Evolutionary conservation across 2,113 vertebrate species (phyloP), one percentile per base, ranked within the genome.

Genomic region (Osmerus eperlanus): DNA sequence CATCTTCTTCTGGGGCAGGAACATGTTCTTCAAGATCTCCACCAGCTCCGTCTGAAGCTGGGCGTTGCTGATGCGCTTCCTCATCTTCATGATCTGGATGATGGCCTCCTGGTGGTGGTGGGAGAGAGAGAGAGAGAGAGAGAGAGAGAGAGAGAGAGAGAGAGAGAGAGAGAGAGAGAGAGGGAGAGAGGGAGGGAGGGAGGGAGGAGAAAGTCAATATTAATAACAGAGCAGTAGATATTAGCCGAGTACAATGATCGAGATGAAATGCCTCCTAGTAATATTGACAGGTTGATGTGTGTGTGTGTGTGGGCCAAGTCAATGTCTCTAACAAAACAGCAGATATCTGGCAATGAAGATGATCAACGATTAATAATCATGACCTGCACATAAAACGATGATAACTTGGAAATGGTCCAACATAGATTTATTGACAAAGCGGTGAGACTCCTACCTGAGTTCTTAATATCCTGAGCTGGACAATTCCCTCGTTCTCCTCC

Each of bases 51-150:
- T 99, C 92, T 99, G 97, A 85, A 99, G 96, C 86, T 99, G 97
- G 76, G 97, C 97, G 70, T 99, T 98, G 83, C 95, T 99, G 89
- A 99, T 98, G 92, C 97, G 97, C 93, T 99, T 99, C 82, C 97
- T 89, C 97, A 99, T 99, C 92, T 99, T 99, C 97, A 99, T 99
- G 86, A 99, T 99, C 91, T 99, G 97, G 91, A 99, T 99, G 74
- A 99, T 99, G 88, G 97, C 97, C 90, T 99, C 97, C 97, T 99
- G 82, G 71, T 65, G n/a, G 62, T 56, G n/a, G 65, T 1, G n/a
- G 3, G 12, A 28, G 0, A 51, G 7, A 18, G 71, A 19, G 72
- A 36, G 80, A 13, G 47, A 66, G 36, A 9, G 5, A 7, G 11
- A 14, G 23, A 5, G 21, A 1, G 21, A 21, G 36, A 14, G 28